Evolutionary conservation across 2,888 invertebrate genomes (phyloP), one percentile per base, ranked within the genome.

Genomic region (Coenonympha glycerion): DNA sequence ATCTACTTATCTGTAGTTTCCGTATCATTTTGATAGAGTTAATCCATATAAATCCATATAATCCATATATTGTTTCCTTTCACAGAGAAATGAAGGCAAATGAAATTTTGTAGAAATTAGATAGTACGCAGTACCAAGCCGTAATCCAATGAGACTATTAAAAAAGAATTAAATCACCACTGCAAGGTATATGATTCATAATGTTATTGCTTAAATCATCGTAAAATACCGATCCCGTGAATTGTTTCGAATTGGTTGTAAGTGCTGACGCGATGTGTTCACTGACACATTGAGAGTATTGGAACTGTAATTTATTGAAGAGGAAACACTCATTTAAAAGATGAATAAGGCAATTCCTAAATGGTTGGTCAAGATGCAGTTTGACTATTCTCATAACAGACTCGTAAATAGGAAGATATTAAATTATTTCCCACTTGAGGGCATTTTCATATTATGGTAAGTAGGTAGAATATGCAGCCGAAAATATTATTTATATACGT

Each of bases 251-350:
- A 56, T 57, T 57, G 50, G 47, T 52, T 49, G 40, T 52, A 55
- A 62, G 54, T 58, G 55, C 50, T 61, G 57, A 64, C 61, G 59
- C 47, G 59, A 60, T 52, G 31, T 30, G 13, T 49, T 45, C 44
- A 46, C 48, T 45, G 49, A 39, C 31, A 47, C 49, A 55, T 53
- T 50, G 57, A 22, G 40, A 48, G 42, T 42, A 52, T 49, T 22
- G 15, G 46, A 49, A 55, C 49, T 52, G 37, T 21, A 37, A 52
- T 56, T 55, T 51, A 52, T 44, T 54, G 46, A 52, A 48, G 41
- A 53, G 56, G 58, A 57, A 57, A 53, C 42, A 24, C 13, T 56
- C 36, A 49, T 56, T 49, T 42, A 36, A 33, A 36, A 47, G 26
- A 34, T 22, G 37, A 18, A 19, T 26, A 39, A 39, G 47, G 33